Base-by-base conservation (phyloP, 2,113 vertebrate genomes). In the Coptodon bakossiorum region DNA sequence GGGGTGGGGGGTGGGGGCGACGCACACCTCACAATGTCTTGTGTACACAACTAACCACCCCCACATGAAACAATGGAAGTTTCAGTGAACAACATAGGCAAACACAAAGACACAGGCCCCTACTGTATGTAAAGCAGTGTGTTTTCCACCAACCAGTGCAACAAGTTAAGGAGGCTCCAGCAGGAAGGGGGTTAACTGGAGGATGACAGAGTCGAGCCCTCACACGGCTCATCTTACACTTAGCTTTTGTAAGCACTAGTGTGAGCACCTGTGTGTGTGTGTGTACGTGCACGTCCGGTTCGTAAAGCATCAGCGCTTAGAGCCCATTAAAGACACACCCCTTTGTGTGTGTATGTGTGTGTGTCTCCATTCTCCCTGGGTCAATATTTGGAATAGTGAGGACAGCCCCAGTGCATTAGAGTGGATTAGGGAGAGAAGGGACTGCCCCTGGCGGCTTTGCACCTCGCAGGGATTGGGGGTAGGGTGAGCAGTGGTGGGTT, bases 331-430 rank as follows among this genome's bases (percentile, higher is more conserved):
- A 88, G 91, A 87, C 91, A 94, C 91, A 45, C 91, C 94, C 89
- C 80, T 91, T 1, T 66, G 6, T 43, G 40, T 6, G 52, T 2
- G 11, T 3, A 6, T 1, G 24, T 54, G 82, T 5, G 87, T 76
- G 87, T 81, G 71, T 86, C 83, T 88, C 68, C 90, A 85, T 86
- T 93, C 92, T 93, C 93, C 93, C 92, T 96, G 87, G 94, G 96
- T 97, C 96, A 97, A 97, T 96, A 97, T 96, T 97, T 96, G 95
- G 90, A 96, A 95, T 95, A 89, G 95, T 91, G 94, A 93, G 93
- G 94, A 96, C 93, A 94, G 93, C 88, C 90, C 89, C 84, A 82
- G 90, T 94, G 95, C 91, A 95, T 96, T 95, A 95, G 92, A 89
- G 92, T 93, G 94, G 95, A 96, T 96, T 96, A 96, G 88, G 81